Evolutionary conservation across 1,140 invertebrate species (phyloP), one percentile per base, ranked within the genome.

Genomic region (Heliconius nattereri): DNA sequence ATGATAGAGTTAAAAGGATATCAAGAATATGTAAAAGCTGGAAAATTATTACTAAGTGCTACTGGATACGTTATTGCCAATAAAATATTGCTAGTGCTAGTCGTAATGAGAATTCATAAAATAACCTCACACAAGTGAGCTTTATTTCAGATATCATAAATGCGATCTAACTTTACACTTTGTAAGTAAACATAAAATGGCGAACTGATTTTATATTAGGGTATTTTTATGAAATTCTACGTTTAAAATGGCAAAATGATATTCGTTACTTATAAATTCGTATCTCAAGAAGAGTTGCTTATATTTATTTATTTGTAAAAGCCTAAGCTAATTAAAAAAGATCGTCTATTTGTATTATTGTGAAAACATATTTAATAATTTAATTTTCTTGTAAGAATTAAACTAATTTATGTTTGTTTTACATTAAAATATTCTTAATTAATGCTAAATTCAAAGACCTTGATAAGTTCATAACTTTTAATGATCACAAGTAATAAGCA

Each of bases 31-130:
- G 60, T 29, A 9, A 66, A 19, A 66, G 60, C 60, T 66, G 11
- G 71, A 72, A n/a, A 72, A 72, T 40, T 20, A 72, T 13, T 37
- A 72, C 20, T 37, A 40, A 40, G 71, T 72, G 71, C 71, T 37
- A 72, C 29, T 37, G 35, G 71, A 72, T 7, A 72, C 3, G 71
- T 40, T 37, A 40, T 72, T 37, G 71, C 71, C 35, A 72, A 72
- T 72, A 72, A 72, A 72, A 72, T 72, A 72, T 37, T 72, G 11
- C 7, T 72, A 40, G 71, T 72, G 32, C 29, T 66, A 66, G 60
- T 29, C 60, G 23, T 72, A 72, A 72, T 72, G n/a, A 37, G 35
- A 72, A 72, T 72, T 19, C 71, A 72, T 72, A 71, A 71, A 71
- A 71, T 71, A 29, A 35, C 70, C 32, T 71, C n/a, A 57, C n/a